These are phyloP conservation scores for Ancistrus triradiatus DNA, from an alignment of 2,113 vertebrate genomes.

Conservation along the genomic window DNA sequence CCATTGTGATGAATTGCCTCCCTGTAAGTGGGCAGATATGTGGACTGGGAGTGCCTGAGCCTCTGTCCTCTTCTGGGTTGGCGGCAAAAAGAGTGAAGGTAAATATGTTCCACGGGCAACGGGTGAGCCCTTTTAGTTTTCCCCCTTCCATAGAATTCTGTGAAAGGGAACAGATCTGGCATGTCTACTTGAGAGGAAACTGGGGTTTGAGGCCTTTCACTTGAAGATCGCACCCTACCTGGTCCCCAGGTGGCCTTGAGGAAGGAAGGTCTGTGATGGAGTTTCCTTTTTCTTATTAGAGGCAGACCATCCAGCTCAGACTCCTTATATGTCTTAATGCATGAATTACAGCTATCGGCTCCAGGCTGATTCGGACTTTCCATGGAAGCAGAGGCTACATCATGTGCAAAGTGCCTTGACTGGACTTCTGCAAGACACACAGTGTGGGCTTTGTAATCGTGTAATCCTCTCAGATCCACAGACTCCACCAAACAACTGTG, in stretches of 20 bases:
- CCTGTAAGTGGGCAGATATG: slow-evolving; percentile 74
- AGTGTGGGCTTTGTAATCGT: slow-evolving; percentile 43
- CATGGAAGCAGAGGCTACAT: slow-evolving; percentile 57
- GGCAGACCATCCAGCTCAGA: slow-evolving; percentile 65
- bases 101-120: slow-evolving; percentile 64
- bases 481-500: slow-evolving; percentile 62
- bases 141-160: slow-evolving; percentile 50
- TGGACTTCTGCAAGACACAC: slow-evolving; percentile 54
- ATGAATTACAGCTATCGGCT: slow-evolving; percentile 69
- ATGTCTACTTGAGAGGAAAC: slow-evolving; percentile 51
- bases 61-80: slow-evolving; percentile 61
- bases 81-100: slow-evolving; percentile 64
- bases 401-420: slow-evolving; percentile 64
- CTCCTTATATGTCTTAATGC: slow-evolving; percentile 43
- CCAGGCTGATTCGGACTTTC: slow-evolving; percentile 65
- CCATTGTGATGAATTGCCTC: slow-evolving; percentile 74
- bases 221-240: slow-evolving; percentile 61
- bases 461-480: slow-evolving; percentile 53
- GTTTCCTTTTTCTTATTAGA: slow-evolving; percentile 66
- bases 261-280: slow-evolving; percentile 70
- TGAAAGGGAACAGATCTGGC: slow-evolving; percentile 72
- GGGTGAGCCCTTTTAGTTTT: slow-evolving; percentile 63
- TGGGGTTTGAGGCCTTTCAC: slow-evolving; percentile 58
- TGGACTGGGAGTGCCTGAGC: slow-evolving; percentile 63
- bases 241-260: slow-evolving; percentile 71